Conservation (phyloP, 2,797 vertebrate species). For the Tangara arthus region DNA sequence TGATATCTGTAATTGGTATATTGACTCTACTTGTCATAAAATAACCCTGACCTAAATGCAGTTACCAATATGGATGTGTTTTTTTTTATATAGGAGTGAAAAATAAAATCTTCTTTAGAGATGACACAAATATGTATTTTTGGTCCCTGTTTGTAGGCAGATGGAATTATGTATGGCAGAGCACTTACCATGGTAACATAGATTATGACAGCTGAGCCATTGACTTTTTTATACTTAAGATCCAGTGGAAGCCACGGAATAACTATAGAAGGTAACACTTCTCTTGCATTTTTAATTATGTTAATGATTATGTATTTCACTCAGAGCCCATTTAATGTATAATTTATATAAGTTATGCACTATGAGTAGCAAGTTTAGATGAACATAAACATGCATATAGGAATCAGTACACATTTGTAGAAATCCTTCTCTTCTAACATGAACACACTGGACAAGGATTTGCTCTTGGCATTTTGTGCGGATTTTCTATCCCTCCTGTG, state of each 20-base stretch:
- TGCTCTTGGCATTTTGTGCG: not conserved
- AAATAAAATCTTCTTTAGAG: not conserved
- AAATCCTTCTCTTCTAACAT: not conserved
- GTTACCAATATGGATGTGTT: not conserved
- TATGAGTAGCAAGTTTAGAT: not conserved
- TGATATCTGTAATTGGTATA: not conserved
- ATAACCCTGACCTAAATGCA: not conserved
- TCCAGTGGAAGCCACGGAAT: not conserved
- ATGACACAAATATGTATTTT: constrained; percentile 13
- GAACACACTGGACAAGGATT: not conserved
- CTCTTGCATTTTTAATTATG: not conserved
- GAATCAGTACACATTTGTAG: not conserved
- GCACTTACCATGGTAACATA: not conserved
- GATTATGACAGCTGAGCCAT: not conserved
- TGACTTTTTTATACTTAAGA: not conserved
- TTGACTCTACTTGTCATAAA: not conserved
- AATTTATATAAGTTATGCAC: not conserved
- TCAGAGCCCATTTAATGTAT: not conserved
- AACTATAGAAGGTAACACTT: not conserved
- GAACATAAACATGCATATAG: not conserved
- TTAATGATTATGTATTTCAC: not conserved
- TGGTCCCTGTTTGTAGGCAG: constrained; percentile 25
- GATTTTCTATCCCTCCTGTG: rapidly evolving
- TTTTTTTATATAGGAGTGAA: not conserved
- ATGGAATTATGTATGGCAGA: not conserved